phyloP scores from a whole-genome alignment of 2,113 vertebrate species.

The Synchiropus splendidus region DNA sequence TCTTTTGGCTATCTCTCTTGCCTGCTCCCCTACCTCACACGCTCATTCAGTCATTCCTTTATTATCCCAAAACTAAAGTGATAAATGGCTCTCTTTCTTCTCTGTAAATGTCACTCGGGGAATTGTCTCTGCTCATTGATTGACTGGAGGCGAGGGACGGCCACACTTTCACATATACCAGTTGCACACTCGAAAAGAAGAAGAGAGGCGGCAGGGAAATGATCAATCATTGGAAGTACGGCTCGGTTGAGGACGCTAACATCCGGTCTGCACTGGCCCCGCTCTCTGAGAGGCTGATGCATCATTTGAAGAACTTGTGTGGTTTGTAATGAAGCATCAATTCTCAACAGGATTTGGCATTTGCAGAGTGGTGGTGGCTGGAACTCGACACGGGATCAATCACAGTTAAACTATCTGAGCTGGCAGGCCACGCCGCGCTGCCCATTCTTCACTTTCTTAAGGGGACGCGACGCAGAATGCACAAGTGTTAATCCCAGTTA shows the following conservation, averaged over 20 bases:
- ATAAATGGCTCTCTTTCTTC: conserved; percentile 65
- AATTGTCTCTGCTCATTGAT: conserved; percentile 62
- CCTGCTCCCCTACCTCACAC: conserved; percentile 24
- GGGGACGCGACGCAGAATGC: conserved; percentile 25
- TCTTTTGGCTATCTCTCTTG: conserved; percentile 39
- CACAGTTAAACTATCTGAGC: conserved; percentile 40
- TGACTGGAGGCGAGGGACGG: conserved; percentile 53
- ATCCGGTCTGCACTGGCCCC: conserved; percentile 33
- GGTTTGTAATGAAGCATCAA: conserved; percentile 33
- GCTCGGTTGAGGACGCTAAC: conserved; percentile 33
- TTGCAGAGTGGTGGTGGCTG: conserved; percentile 28
- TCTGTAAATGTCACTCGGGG: conserved; percentile 60
- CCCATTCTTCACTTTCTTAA: conserved; percentile 28
- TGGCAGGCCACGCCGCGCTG: conserved; percentile 19
- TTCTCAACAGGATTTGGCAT: conserved; percentile 43
- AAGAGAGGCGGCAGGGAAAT: conserved; percentile 14
- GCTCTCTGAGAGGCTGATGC: conserved; percentile 20
- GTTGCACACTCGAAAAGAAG: conserved; percentile 9
- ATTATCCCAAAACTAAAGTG: conserved; percentile 64
- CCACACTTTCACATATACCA: conserved; percentile 45
- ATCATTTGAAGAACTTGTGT: conserved; percentile 39
- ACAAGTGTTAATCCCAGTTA: conserved; percentile 27
- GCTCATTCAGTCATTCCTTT: conserved; percentile 62
- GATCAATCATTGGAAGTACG: conserved; percentile 38
- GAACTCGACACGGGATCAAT: conserved; percentile 38